phyloP scores from a whole-genome alignment of 2,797 vertebrate species.

The Nyctibius grandis region DNA sequence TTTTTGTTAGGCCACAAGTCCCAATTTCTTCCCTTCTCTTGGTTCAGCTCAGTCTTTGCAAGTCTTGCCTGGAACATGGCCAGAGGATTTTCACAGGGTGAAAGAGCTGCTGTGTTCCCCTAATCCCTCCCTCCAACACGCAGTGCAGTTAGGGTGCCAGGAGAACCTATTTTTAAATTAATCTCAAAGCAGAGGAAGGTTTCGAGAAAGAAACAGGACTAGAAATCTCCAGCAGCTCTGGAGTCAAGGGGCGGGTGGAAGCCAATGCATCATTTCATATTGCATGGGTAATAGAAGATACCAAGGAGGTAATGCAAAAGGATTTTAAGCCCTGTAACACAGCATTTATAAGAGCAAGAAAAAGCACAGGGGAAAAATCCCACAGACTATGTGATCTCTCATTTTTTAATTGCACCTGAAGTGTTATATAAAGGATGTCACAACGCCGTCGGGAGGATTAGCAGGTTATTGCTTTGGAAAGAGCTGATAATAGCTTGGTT shows the following conservation, averaged over 20 bases:
- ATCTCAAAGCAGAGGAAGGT: not conserved
- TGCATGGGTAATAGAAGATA: accelerated
- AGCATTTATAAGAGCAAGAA: not conserved
- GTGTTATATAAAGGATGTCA: not conserved
- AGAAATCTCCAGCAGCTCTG: not conserved
- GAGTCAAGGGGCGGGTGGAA: not conserved
- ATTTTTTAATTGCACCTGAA: not conserved
- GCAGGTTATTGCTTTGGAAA: not conserved
- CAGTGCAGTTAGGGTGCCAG: not conserved
- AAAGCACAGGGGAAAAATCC: not conserved
- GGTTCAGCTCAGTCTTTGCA: not conserved
- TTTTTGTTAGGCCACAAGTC: not conserved
- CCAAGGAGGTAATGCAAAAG: not conserved
- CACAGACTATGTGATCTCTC: not conserved
- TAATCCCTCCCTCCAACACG: not conserved
- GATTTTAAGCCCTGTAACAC: not conserved
- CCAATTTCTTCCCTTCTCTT: not conserved
- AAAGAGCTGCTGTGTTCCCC: constrained; percentile 47
- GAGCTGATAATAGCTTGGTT: not conserved
- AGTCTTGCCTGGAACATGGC: not conserved
- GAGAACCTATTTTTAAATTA: not conserved
- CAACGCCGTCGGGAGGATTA: not conserved
- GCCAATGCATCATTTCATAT: not conserved
- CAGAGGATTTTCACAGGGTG: constrained; percentile 33
- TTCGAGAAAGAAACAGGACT: not conserved